Percentiles rank a stretch among this genome's conserved stretches.
Evolutionary conservation across 2,113 vertebrate species (phyloP).

Genomic region (Callionymus lyra): DNA sequence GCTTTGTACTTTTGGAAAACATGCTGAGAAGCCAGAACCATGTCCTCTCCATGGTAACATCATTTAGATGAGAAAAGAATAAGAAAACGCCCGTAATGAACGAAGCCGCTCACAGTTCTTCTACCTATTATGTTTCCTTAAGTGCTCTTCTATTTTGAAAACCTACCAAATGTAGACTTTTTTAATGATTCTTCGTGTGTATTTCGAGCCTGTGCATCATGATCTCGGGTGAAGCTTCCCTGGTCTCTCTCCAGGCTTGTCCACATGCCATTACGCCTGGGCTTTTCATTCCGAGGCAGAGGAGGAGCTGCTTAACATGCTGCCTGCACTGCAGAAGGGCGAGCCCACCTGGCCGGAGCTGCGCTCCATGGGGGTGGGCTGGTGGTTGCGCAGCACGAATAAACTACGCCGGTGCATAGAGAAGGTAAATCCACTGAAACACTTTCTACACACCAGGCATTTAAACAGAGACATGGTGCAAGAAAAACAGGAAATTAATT

Average conservation of each 20-base stretch:
- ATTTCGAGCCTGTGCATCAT: neutral
- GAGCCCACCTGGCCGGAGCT: conserved; percentile 88
- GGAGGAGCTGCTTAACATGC: conserved; percentile 87
- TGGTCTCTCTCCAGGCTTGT: conserved; percentile 70
- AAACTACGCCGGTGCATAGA: conserved; percentile 87
- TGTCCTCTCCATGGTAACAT: too few species aligned
- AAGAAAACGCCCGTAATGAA: too few species aligned
- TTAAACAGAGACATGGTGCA: too few species aligned
- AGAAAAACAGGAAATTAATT: too few species aligned
- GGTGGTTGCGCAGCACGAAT: conserved; percentile 90
- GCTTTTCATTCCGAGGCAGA: conserved; percentile 97
- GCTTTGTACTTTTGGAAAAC: too few species aligned
- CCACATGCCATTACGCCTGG: conserved; percentile 93
- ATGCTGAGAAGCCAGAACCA: too few species aligned
- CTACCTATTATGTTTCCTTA: too few species aligned
- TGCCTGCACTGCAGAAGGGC: conserved; percentile 83
- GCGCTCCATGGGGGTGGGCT: conserved; percentile 90
- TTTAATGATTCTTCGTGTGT: neutral
- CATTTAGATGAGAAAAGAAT: too few species aligned
- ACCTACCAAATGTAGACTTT: neutral
- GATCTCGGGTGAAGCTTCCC: neutral
- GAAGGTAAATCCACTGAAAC: conserved; percentile 68
- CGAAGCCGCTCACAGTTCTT: too few species aligned
- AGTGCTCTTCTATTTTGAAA: too few species aligned
- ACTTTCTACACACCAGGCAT: too few species aligned